These are phyloP conservation scores for Diadema setosum DNA, from an alignment of 35 echinoderm and acorn worm species.

Conservation along the genomic window DNA sequence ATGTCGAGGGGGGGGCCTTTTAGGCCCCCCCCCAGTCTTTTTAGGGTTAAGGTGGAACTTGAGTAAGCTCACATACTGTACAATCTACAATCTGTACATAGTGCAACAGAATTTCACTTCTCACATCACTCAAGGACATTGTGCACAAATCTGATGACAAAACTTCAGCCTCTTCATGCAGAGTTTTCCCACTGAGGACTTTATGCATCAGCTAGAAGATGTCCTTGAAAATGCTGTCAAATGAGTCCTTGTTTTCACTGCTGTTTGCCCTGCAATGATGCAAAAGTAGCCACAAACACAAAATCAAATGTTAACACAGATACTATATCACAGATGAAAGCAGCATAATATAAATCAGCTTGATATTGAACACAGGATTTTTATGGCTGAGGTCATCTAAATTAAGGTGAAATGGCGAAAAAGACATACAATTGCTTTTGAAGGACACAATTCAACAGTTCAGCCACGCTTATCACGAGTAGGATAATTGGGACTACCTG, in stretches of 20 bases:
- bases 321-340: too few relatives aligned
- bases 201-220: not conserved
- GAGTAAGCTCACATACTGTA: not conserved
- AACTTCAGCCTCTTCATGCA: not conserved
- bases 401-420: not conserved
- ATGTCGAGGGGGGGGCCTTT: too few relatives aligned
- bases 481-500: too few relatives aligned
- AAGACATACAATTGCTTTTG: not conserved
- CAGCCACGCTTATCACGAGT: too few relatives aligned
- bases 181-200: not conserved
- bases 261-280: not conserved
- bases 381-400: not conserved
- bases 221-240: conserved; percentile 20
- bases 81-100: not conserved
- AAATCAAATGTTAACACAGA: not conserved
- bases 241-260: not conserved
- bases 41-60: too few relatives aligned
- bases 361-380: too few relatives aligned
- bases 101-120: not conserved
- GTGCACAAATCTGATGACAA: too few relatives aligned
- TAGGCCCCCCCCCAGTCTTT: too few relatives aligned
- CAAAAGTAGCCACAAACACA: not conserved
- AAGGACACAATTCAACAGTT: too few relatives aligned
- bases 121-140: too few relatives aligned
- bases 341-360: too few relatives aligned